These are phyloP conservation scores for Pangasianodon hypophthalmus DNA, from an alignment of 2,113 vertebrate species.

Conservation along the genomic window DNA sequence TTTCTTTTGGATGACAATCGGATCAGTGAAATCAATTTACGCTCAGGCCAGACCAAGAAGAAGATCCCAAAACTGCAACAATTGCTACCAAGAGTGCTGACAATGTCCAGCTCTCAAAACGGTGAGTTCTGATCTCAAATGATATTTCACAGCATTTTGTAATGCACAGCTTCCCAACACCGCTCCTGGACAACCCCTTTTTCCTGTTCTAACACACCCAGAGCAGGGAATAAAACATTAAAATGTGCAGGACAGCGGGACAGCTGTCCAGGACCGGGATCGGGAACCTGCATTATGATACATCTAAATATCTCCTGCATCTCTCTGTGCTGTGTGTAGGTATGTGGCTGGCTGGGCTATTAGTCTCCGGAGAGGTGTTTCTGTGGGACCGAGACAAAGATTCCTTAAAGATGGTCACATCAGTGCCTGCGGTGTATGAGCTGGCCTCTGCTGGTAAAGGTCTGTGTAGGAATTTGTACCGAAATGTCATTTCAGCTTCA, in stretches of 20 bases:
- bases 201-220: background rate
- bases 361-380: constrained; percentile 86
- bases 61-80: constrained; percentile 83
- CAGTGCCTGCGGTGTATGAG: constrained; percentile 72
- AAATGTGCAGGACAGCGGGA: background rate
- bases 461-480: constrained; percentile 47
- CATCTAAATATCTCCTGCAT: background rate
- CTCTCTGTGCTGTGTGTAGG: constrained; percentile 68
- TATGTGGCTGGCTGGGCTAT: constrained; percentile 85
- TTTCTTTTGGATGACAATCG: constrained; percentile 86
- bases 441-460: constrained; percentile 72
- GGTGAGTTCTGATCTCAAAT: constrained; percentile 69
- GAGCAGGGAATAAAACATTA: background rate
- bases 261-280: background rate
- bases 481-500: background rate
- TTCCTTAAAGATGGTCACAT: constrained; percentile 77
- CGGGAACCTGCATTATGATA: background rate
- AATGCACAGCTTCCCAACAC: background rate
- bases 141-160: background rate
- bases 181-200: background rate
- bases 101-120: constrained; percentile 82
- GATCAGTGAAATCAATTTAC: constrained; percentile 87
- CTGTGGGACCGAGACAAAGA: constrained; percentile 93
- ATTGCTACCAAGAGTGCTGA: constrained; percentile 79
- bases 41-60: constrained; percentile 86